Conservation (phyloP, 2,888 invertebrate species). For the Eubasilissa splendida region DNA sequence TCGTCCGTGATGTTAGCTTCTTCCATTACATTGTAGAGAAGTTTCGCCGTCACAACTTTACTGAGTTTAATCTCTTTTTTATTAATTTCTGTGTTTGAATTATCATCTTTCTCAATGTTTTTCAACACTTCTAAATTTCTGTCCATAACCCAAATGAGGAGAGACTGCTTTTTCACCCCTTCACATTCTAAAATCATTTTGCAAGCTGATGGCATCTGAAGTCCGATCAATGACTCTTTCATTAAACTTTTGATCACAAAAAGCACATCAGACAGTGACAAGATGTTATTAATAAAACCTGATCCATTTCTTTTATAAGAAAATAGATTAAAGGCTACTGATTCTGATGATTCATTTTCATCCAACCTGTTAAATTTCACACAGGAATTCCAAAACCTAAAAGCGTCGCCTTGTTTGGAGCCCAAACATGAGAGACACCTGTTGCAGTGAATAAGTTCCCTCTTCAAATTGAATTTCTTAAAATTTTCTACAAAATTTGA, state of each 20-base stretch:
- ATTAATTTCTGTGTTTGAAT: constrained; percentile 16
- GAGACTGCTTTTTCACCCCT: constrained; percentile 67
- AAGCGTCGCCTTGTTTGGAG: constrained; percentile 65
- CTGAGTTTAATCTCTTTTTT: constrained; percentile 29
- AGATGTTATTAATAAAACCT: neutral
- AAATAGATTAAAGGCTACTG: constrained; percentile 46
- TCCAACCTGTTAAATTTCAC: constrained; percentile 67
- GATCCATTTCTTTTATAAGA: constrained; percentile 44
- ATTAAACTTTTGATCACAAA: constrained; percentile 70
- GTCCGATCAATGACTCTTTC: constrained; percentile 69
- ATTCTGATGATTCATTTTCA: neutral
- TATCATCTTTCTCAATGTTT: neutral
- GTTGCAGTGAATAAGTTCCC: constrained; percentile 72
- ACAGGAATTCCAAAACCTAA: constrained; percentile 75
- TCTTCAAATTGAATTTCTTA: constrained; percentile 67
- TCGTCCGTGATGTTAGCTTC: constrained; percentile 16
- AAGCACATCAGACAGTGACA: constrained; percentile 70
- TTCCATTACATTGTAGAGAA: constrained; percentile 36
- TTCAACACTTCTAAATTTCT: constrained; percentile 72
- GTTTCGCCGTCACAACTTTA: constrained; percentile 15
- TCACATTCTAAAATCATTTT: constrained; percentile 73
- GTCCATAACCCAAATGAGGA: constrained; percentile 77
- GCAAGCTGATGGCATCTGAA: constrained; percentile 71
- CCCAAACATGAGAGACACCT: constrained; percentile 76
- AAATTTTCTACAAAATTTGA: constrained; percentile 66